Conservation (phyloP, 2,797 vertebrate species). For the Rhinophrynus dorsalis region DNA sequence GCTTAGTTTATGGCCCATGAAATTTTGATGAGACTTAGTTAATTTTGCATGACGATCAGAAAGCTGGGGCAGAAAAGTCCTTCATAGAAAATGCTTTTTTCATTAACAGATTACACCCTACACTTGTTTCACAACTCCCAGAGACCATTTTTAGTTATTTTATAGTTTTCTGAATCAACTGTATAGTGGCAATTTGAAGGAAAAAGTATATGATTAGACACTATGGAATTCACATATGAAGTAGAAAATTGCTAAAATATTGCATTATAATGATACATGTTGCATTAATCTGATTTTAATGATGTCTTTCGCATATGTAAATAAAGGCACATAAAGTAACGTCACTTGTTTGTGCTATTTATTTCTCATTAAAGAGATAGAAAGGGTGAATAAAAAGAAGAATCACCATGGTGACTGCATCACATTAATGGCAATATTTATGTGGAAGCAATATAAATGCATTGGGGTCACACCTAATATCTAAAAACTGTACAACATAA, state of each 20-base stretch:
- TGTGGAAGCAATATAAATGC: too few species aligned
- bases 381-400: too few species aligned
- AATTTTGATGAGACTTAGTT: slow-evolving; percentile 73
- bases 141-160: slow-evolving; percentile 36
- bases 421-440: too few species aligned
- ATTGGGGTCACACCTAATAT: too few species aligned
- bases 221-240: background rate
- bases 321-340: too few species aligned
- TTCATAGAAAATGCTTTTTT: slow-evolving; percentile 60
- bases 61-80: slow-evolving; percentile 64
- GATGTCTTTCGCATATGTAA: too few species aligned
- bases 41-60: slow-evolving; percentile 77
- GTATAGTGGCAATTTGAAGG: slow-evolving; percentile 8
- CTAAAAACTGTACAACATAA: too few species aligned
- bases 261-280: background rate
- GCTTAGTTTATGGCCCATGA: slow-evolving; percentile 70
- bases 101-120: slow-evolving; percentile 55
- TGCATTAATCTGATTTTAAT: too few species aligned
- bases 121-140: slow-evolving; percentile 42
- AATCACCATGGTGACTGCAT: too few species aligned
- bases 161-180: slow-evolving; percentile 20
- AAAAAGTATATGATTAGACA: background rate
- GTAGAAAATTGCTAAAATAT: background rate
- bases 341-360: too few species aligned
- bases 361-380: too few species aligned